Percentiles rank a stretch among this genome's conserved stretches.
Evolutionary conservation across 2,113 vertebrate species (phyloP).

Genomic region (Rhinogobius similis): DNA sequence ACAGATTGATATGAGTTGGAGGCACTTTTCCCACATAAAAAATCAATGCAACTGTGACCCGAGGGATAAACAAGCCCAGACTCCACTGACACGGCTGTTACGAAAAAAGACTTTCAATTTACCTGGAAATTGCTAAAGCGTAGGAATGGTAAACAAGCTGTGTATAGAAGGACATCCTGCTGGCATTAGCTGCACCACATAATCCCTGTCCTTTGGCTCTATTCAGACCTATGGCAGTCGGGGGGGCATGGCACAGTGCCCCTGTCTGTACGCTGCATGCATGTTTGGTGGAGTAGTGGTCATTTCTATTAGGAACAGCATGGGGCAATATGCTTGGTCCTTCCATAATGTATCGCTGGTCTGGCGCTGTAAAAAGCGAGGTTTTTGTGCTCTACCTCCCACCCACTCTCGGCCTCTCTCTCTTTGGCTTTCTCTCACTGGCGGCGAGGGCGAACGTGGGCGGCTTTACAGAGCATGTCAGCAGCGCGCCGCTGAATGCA

Average conservation of each 20-base stretch:
- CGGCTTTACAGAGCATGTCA: slow-evolving; percentile 71
- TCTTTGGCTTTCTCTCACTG: slow-evolving; percentile 37
- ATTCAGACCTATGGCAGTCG: slow-evolving; percentile 14
- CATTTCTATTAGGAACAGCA: slow-evolving; percentile 64
- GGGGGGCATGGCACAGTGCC: slow-evolving; percentile 30
- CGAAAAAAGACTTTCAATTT: slow-evolving; percentile 22
- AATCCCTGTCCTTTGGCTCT: slow-evolving; percentile 13
- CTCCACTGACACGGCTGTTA: slow-evolving; percentile 10
- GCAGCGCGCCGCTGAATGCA: slow-evolving; percentile 71
- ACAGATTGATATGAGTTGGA: slow-evolving; percentile 6
- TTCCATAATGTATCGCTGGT: slow-evolving; percentile 65
- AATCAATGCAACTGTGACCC: slow-evolving; percentile 47
- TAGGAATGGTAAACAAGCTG: slow-evolving; percentile 19
- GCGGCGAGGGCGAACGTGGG: slow-evolving; percentile 72
- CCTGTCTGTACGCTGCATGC: slow-evolving; percentile 36
- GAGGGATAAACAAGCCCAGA: slow-evolving; percentile 52
- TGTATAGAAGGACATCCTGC: slow-evolving; percentile 13
- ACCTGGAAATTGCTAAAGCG: slow-evolving; percentile 32
- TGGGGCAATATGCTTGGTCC: slow-evolving; percentile 63
- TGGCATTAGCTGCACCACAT: slow-evolving; percentile 6
- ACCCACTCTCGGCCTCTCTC: slow-evolving; percentile 40
- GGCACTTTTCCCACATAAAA: slow-evolving; percentile 23
- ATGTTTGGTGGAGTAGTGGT: slow-evolving; percentile 50
- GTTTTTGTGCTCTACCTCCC: slow-evolving; percentile 58
- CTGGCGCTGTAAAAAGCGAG: slow-evolving; percentile 59